phyloP scores from a whole-genome alignment of 2,113 vertebrate genomes.

The Ptychochromis oligacanthus region DNA sequence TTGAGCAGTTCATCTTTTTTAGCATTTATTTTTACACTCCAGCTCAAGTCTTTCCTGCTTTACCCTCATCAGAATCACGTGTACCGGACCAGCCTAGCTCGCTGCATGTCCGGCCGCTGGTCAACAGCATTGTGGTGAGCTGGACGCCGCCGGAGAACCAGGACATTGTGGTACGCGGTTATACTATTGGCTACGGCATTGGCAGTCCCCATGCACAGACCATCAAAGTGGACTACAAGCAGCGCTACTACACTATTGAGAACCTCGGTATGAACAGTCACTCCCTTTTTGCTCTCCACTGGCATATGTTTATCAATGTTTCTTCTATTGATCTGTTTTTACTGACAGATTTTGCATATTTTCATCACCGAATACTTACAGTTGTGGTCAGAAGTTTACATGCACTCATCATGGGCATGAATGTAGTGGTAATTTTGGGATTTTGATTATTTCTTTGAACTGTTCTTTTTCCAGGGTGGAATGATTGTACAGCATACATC shows the following conservation, averaged over 20 bases:
- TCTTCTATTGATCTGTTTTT: background rate
- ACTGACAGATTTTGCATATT: background rate
- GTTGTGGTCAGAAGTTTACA: no score
- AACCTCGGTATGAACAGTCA: constrained; percentile 85
- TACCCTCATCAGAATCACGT: constrained; percentile 82
- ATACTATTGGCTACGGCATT: constrained; percentile 93
- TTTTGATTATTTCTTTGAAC: no score
- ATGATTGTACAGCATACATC: no score
- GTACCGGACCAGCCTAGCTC: constrained; percentile 97
- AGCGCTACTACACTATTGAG: constrained; percentile 97
- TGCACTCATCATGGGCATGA: no score
- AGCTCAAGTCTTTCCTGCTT: background rate
- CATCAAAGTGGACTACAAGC: constrained; percentile 97
- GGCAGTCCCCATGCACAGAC: constrained; percentile 96
- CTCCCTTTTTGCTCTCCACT: background rate
- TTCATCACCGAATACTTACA: background rate
- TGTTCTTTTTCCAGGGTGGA: no score
- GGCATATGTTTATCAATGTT: background rate
- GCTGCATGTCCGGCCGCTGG: constrained; percentile 91
- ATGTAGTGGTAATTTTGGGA: no score
- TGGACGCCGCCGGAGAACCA: constrained; percentile 98
- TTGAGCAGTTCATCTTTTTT: background rate
- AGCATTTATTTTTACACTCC: background rate
- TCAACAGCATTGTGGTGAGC: constrained; percentile 97
- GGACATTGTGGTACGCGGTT: constrained; percentile 95